Evolutionary conservation across 2,888 invertebrate genomes (phyloP).

Genomic region (Eulithis testata): DNA sequence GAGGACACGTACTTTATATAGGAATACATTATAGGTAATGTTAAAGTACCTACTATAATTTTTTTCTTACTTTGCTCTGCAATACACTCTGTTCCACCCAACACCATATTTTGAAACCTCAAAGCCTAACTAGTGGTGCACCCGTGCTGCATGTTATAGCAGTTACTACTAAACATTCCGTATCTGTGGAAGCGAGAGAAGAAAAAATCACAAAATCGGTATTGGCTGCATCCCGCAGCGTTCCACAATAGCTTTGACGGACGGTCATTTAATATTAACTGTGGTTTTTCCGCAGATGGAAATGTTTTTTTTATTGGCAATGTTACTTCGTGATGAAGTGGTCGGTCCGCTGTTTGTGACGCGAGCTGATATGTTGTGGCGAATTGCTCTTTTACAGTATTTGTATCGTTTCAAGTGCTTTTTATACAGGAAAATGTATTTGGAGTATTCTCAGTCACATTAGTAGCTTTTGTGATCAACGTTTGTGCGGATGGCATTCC

Average conservation of each 20-base stretch:
- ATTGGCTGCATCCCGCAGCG: constrained; percentile 76
- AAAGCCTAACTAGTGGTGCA: background rate
- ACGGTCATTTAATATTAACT: constrained; percentile 85
- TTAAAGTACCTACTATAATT: no score
- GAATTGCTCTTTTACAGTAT: constrained; percentile 75
- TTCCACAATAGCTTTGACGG: constrained; percentile 81
- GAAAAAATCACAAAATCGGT: constrained; percentile 82
- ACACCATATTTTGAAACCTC: background rate
- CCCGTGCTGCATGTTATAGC: background rate
- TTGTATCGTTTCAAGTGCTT: constrained; percentile 66
- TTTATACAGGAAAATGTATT: constrained; percentile 42
- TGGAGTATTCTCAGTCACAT: constrained; percentile 27
- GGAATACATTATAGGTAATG: no score
- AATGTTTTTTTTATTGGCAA: constrained; percentile 79
- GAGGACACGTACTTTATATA: no score
- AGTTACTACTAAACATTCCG: constrained; percentile 13
- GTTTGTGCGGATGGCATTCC: constrained; percentile 27
- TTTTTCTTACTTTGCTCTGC: no score
- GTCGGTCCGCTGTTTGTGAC: constrained; percentile 78
- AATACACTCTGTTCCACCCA: no score
- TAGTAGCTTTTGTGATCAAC: constrained; percentile 41
- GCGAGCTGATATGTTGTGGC: constrained; percentile 73
- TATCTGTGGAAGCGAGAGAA: constrained; percentile 45
- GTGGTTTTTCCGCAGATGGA: constrained; percentile 83
- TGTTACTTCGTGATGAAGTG: constrained; percentile 82